phyloP scores from a whole-genome alignment of 2,888 invertebrate genomes.

The Papilio gigon region DNA sequence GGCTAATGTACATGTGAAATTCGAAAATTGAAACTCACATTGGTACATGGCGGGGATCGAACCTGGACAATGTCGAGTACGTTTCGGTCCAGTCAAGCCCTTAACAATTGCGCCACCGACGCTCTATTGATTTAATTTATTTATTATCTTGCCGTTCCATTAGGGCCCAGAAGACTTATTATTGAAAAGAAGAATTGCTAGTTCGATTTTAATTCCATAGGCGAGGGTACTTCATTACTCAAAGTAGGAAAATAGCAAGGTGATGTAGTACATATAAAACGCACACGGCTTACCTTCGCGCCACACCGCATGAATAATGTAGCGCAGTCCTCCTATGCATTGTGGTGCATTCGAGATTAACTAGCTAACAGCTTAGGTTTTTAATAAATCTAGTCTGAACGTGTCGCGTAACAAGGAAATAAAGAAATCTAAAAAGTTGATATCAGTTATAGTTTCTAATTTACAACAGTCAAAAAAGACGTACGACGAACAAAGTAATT shows the following conservation, averaged over 20 bases:
- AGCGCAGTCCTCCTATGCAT: conserved; percentile 50
- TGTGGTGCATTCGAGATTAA: conserved; percentile 52
- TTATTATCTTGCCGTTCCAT: not conserved
- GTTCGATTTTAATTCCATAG: conserved; percentile 28
- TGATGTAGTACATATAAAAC: conserved; percentile 35
- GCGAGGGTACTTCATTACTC: conserved; percentile 36
- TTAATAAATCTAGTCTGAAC: conserved; percentile 41
- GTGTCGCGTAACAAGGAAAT: conserved; percentile 24
- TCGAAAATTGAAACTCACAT: too few relatives aligned
- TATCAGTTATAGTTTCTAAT: not conserved
- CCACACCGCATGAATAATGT: conserved; percentile 52
- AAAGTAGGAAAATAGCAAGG: conserved; percentile 34
- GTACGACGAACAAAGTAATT: not conserved
- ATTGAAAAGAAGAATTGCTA: conserved; percentile 3
- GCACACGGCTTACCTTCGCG: conserved; percentile 39
- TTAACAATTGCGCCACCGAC: too few relatives aligned
- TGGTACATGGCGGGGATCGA: too few relatives aligned
- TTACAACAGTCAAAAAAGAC: not conserved
- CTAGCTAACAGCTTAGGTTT: conserved; percentile 41
- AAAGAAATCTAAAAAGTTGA: conserved; percentile 18
- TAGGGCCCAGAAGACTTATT: not conserved
- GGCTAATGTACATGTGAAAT: too few relatives aligned
- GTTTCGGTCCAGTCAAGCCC: too few relatives aligned
- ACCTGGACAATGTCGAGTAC: too few relatives aligned
- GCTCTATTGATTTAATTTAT: too few relatives aligned